A percentile compares a stretch with the other conserved stretches of the same genome.
These are phyloP conservation scores for Nymphalis polychloros DNA, from an alignment of 2,888 invertebrate species.

Conservation along the genomic window DNA sequence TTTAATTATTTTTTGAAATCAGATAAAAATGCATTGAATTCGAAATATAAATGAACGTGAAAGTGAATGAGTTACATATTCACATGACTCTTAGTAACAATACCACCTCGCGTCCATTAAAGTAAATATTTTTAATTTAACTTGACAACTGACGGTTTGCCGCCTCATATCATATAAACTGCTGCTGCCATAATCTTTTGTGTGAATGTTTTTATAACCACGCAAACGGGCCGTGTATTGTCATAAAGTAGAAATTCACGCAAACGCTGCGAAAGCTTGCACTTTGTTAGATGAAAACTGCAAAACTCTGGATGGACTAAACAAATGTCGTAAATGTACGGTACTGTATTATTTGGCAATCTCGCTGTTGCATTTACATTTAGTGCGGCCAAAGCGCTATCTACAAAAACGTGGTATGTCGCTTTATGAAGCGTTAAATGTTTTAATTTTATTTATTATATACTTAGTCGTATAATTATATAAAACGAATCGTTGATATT, in stretches of 20 bases:
- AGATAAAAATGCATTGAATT: too few species aligned
- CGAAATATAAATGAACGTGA: too few species aligned
- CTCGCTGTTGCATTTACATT: slow-evolving; percentile 51
- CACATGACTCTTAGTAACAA: neutral
- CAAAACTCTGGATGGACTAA: slow-evolving; percentile 60
- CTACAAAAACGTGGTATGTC: slow-evolving; percentile 23
- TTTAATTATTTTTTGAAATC: too few species aligned
- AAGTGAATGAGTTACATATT: neutral
- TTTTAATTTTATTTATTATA: neutral
- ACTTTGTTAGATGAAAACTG: slow-evolving; percentile 72
- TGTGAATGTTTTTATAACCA: slow-evolving; percentile 48
- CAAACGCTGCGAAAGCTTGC: slow-evolving; percentile 67
- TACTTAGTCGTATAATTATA: neutral
- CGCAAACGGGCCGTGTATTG: slow-evolving; percentile 59
- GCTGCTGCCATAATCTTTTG: slow-evolving; percentile 43
- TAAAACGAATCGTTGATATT: too few species aligned
- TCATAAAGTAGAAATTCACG: slow-evolving; percentile 60
- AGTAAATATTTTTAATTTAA: slow-evolving; percentile 10
- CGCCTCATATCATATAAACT: slow-evolving; percentile 22
- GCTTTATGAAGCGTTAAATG: slow-evolving; percentile 11
- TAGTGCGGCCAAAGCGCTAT: slow-evolving; percentile 24
- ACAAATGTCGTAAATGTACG: slow-evolving; percentile 61
- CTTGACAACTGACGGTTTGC: slow-evolving; percentile 6
- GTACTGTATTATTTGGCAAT: slow-evolving; percentile 47
- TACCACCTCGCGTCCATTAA: neutral